Base-by-base conservation (phyloP, 2,797 vertebrate species). In the Melanotaenia parkinsoni region DNA sequence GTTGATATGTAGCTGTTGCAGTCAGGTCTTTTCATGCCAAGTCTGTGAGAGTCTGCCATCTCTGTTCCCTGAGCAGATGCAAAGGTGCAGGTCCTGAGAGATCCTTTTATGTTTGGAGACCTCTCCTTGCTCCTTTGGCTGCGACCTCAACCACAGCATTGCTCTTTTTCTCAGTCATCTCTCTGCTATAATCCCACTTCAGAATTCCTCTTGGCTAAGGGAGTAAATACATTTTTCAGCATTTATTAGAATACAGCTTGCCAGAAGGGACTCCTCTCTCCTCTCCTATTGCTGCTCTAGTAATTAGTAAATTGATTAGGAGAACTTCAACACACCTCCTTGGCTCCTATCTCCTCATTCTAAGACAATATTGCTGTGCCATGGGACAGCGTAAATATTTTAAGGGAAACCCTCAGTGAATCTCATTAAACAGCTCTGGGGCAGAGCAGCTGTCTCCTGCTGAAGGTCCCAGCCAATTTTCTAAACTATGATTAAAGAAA, bases 401-500 rank as follows among this genome's bases (percentile, higher is more conserved):
- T 94, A 95, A 92, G 93, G 90, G 91, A 93, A 93, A 92, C 93
- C 94, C 91, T 95, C 74, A 71, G 92, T 85, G 89, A 94, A 91
- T 93, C 91, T 93, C 90, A 92, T 94, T 94, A 95, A 93, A 94
- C 89, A 91, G 91, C 93, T 94, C 63, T 82, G 90, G 93, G 92
- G 92, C 84, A 89, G 80, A 90, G 90, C 93, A 92, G 92, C 90
- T 93, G 92, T 93, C 92, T 94, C 93, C 85, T 85, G 89, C 88
- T 84, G 80, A 92, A 92, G 90, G 88, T 95, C 91, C 88, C 86
- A 91, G 94, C 91, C 94, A 95, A 93, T 95, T 94, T 94, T 93
- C 90, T 93, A 93, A 94, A 94, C 91, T 94, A 93, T 93, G 94
- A 95, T 95, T 95, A 95, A 95, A 95, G 93, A 95, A 95, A 95